Evolutionary conservation across 2,888 invertebrate genomes (phyloP).

Genomic region (Eretmocerus hayati): DNA sequence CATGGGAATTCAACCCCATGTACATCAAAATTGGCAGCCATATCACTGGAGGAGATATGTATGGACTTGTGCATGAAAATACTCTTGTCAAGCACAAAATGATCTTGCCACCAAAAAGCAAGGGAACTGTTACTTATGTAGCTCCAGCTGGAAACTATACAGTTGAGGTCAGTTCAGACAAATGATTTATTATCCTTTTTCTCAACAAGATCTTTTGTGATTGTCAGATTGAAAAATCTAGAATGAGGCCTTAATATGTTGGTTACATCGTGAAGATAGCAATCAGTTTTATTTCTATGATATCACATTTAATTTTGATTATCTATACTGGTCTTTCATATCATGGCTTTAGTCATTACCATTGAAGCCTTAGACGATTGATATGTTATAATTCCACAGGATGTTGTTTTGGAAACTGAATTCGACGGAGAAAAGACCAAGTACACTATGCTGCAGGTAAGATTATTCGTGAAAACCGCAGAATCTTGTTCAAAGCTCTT

Average conservation of each 20-base stretch:
- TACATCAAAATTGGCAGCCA: constrained; percentile 88
- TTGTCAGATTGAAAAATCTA: constrained; percentile 7
- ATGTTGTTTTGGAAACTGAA: constrained; percentile 94
- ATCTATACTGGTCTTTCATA: no score
- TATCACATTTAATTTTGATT: neutral
- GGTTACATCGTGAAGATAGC: no score
- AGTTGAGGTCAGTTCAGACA: constrained; percentile 68
- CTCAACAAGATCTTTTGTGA: neutral
- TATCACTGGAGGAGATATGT: constrained; percentile 96
- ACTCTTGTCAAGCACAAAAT: constrained; percentile 96
- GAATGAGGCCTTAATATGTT: no score
- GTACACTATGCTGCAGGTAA: constrained; percentile 87
- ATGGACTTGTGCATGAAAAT: constrained; percentile 94
- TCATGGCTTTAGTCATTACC: no score
- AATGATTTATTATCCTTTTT: no score
- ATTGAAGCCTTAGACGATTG: no score
- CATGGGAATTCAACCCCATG: constrained; percentile 90
- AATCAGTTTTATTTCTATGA: no score
- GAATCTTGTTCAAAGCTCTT: neutral
- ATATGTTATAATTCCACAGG: constrained; percentile 51
- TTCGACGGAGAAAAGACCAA: constrained; percentile 92
- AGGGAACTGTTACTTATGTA: constrained; percentile 93
- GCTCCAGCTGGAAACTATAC: constrained; percentile 91
- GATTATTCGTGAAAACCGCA: no score
- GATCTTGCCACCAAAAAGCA: constrained; percentile 87